Evolutionary conservation across 2,888 invertebrate genomes (phyloP).

Genomic region (Dasypolia templi): DNA sequence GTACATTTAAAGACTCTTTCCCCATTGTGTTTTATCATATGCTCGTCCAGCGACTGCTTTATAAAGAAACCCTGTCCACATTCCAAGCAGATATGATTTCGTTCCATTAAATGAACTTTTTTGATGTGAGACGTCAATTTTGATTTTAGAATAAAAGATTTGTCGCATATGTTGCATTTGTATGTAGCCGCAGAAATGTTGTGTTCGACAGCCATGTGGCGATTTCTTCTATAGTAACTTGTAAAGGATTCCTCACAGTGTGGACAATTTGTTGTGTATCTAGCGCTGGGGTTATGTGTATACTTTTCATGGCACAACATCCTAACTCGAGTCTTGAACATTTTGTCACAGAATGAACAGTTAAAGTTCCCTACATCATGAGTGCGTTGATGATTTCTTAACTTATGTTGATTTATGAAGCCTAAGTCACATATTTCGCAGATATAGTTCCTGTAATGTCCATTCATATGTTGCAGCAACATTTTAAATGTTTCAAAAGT

Average conservation of each 20-base stretch:
- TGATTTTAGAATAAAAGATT: constrained; percentile 83
- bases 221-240: constrained; percentile 83
- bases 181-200: constrained; percentile 80
- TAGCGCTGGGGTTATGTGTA: constrained; percentile 79
- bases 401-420: constrained; percentile 82
- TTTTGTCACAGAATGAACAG: constrained; percentile 83
- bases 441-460: constrained; percentile 84
- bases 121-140: constrained; percentile 85
- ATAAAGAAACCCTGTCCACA: constrained; percentile 86
- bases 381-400: constrained; percentile 81
- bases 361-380: constrained; percentile 82
- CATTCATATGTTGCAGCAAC: constrained; percentile 85
- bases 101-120: constrained; percentile 85
- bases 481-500: constrained; percentile 85
- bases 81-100: constrained; percentile 83
- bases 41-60: constrained; percentile 84
- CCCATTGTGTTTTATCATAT: constrained; percentile 86
- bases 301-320: constrained; percentile 85
- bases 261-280: constrained; percentile 84
- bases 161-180: constrained; percentile 86
- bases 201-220: constrained; percentile 84
- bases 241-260: constrained; percentile 83
- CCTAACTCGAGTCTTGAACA: constrained; percentile 79
- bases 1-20: constrained; percentile 83
- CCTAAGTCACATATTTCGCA: constrained; percentile 85